phyloP scores from a whole-genome alignment of 2,797 vertebrate species.

The Micrastur ruficollis region DNA sequence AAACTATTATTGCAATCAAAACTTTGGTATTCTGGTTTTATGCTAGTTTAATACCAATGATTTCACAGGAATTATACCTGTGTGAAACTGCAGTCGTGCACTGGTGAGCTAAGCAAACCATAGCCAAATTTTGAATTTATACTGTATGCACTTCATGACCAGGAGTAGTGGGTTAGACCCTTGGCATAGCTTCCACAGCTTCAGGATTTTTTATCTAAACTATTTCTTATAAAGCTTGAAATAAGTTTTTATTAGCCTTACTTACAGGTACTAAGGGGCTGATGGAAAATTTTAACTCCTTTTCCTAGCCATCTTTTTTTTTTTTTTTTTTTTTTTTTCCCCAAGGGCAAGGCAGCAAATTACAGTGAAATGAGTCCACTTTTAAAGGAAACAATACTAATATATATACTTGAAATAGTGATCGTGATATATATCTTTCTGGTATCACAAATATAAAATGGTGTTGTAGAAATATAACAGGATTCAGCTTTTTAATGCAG shows the following conservation, averaged over 20 bases:
- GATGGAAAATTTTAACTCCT: background rate
- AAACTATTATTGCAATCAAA: background rate
- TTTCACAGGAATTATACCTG: background rate
- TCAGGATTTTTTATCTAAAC: background rate
- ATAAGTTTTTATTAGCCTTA: background rate
- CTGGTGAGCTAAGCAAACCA: background rate
- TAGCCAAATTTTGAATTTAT: background rate
- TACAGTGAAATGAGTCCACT: background rate
- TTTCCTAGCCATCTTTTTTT: background rate
- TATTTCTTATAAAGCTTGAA: background rate
- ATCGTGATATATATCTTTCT: background rate
- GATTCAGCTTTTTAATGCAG: background rate
- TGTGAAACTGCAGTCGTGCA: background rate
- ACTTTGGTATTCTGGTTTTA: background rate
- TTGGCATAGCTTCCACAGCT: background rate
- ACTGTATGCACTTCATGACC: background rate
- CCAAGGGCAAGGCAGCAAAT: background rate
- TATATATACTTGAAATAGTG: background rate
- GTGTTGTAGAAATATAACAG: background rate
- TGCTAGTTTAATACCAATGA: background rate
- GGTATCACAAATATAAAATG: background rate
- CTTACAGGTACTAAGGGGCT: background rate
- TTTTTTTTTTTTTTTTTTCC: background rate
- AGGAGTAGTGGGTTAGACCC: background rate
- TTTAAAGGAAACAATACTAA: background rate